A percentile compares a stretch with the other conserved stretches of the same genome.
These are phyloP conservation scores for Myotis daubentonii DNA, from an alignment of 2,797 vertebrate genomes.

Conservation along the genomic window DNA sequence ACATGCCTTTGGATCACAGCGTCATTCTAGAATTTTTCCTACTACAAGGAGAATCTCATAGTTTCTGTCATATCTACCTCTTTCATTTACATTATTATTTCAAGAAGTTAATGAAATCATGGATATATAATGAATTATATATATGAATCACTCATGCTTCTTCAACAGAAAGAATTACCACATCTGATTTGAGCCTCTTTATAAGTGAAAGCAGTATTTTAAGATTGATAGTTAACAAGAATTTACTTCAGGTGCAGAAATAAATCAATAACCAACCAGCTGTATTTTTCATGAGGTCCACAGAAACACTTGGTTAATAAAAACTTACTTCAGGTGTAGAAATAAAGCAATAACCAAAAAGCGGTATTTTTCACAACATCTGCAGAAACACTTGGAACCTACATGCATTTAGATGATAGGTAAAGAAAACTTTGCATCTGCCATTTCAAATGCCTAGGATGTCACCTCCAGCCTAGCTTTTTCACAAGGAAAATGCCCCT, in stretches of 20 bases:
- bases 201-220: conserved; percentile 42
- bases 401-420: fast-evolving
- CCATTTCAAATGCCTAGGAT: neutral
- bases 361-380: neutral
- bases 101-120: neutral
- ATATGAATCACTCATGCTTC: neutral
- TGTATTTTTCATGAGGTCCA: neutral
- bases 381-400: neutral
- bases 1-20: neutral
- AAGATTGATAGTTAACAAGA: neutral
- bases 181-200: neutral
- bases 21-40: neutral
- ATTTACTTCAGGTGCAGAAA: neutral
- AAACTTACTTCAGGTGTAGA: neutral
- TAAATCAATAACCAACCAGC: neutral
- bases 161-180: neutral
- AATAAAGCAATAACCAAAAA: conserved; percentile 3
- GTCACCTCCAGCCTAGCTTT: neutral
- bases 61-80: neutral
- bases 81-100: neutral
- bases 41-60: neutral
- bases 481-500: neutral
- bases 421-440: neutral
- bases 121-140: neutral
- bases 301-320: neutral